Evolutionary conservation across 2,888 invertebrate species (phyloP).

Genomic region (Trachelus iudaicus): DNA sequence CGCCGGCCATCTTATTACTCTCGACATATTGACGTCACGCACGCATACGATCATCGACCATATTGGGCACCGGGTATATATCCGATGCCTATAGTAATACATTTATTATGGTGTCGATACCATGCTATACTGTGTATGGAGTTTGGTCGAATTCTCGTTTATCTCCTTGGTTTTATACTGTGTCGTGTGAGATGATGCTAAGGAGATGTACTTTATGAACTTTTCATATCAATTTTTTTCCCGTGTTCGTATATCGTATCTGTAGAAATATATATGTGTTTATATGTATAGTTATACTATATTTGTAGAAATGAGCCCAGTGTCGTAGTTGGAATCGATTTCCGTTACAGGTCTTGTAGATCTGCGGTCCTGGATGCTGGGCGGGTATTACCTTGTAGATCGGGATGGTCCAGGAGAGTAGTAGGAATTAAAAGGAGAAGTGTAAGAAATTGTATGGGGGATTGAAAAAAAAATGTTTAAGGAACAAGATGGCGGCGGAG

Average conservation of each 20-base stretch:
- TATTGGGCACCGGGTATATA: background rate
- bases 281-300: background rate
- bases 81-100: background rate
- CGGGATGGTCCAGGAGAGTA: conserved; percentile 11
- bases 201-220: background rate
- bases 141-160: background rate
- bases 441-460: conserved; percentile 12
- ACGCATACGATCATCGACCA: conserved; percentile 43
- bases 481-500: background rate
- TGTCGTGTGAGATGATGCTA: background rate
- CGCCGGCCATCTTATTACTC: conserved; percentile 63
- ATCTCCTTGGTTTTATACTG: background rate
- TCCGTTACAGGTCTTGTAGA: background rate
- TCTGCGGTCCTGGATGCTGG: background rate
- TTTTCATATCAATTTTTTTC: background rate
- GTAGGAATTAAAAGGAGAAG: conserved; percentile 13
- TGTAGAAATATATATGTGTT: too few relatives aligned
- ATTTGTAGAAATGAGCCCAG: background rate
- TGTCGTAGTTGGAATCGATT: background rate
- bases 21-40: conserved; percentile 64
- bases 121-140: background rate
- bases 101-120: background rate
- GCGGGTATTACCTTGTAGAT: background rate
- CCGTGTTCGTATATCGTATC: background rate
- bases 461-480: conserved; percentile 3